Conservation (phyloP, 2,113 vertebrate genomes). For the Jacana jacana region DNA sequence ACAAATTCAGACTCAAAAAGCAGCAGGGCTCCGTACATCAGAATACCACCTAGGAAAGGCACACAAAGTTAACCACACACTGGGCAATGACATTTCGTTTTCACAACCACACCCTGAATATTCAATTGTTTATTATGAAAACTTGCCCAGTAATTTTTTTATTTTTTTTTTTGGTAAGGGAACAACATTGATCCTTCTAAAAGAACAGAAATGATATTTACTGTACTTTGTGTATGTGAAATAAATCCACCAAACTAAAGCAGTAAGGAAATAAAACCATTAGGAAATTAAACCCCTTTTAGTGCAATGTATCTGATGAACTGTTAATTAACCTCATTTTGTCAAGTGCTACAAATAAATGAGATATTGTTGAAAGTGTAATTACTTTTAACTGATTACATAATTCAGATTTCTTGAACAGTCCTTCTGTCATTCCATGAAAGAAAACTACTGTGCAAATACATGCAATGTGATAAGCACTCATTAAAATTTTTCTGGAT, state of each 20-base stretch:
- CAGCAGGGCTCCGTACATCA: constrained; percentile 93
- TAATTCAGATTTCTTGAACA: constrained; percentile 46
- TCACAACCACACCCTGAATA: neutral
- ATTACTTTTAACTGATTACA: constrained; percentile 59
- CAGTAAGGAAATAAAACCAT: neutral
- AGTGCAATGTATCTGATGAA: neutral
- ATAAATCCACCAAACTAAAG: neutral
- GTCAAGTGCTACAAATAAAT: constrained; percentile 24
- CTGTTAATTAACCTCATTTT: constrained; percentile 8
- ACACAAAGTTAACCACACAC: neutral
- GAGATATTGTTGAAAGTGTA: constrained; percentile 42
- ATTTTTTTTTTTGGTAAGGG: neutral
- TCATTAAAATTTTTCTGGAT: constrained; percentile 59
- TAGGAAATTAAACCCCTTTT: constrained; percentile 1
- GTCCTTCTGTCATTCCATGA: constrained; percentile 11
- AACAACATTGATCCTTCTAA: neutral
- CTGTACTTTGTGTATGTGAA: neutral
- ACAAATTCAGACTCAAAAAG: constrained; percentile 97
- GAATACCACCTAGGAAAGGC: constrained; percentile 85
- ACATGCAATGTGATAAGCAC: constrained; percentile 57
- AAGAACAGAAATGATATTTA: neutral
- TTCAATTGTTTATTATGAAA: neutral
- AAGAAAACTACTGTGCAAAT: constrained; percentile 61
- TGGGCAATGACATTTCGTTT: neutral
- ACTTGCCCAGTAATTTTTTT: neutral